Conservation (phyloP, 2,888 invertebrate genomes). For the Dendrolimus pini region DNA sequence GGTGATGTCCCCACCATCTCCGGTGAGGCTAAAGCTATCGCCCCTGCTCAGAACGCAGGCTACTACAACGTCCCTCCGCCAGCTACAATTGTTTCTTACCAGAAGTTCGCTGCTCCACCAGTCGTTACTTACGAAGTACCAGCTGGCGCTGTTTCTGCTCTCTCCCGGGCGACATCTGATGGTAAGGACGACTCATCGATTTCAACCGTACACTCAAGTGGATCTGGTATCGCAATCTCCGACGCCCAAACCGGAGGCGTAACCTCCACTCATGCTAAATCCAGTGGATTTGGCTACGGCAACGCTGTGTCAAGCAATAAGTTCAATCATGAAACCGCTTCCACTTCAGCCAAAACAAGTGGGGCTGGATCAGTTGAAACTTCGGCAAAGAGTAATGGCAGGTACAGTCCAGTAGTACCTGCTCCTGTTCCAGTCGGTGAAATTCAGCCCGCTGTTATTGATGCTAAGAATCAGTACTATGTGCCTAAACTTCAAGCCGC, state of each 20-base stretch:
- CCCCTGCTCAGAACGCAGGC: slow-evolving; percentile 26
- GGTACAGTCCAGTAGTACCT: slow-evolving; percentile 12
- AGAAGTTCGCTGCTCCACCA: slow-evolving; percentile 36
- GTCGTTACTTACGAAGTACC: slow-evolving; percentile 24
- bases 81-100: slow-evolving; percentile 51
- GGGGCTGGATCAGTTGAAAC: neutral
- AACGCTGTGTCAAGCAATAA: slow-evolving; percentile 49
- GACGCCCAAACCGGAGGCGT: slow-evolving; percentile 40
- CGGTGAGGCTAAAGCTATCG: slow-evolving; percentile 20
- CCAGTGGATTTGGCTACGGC: slow-evolving; percentile 31
- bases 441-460: slow-evolving; percentile 23
- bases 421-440: slow-evolving; percentile 13
- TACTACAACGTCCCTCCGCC: slow-evolving; percentile 51
- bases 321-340: slow-evolving; percentile 33
- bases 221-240: slow-evolving; percentile 42
- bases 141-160: slow-evolving; percentile 29
- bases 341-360: slow-evolving; percentile 32
- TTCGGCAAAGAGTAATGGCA: neutral
- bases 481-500: slow-evolving; percentile 13
- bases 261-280: slow-evolving; percentile 48
- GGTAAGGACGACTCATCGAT: slow-evolving; percentile 37
- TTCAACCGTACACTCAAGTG: slow-evolving; percentile 39
- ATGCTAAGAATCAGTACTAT: slow-evolving; percentile 32
- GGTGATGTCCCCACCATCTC: slow-evolving; percentile 12
- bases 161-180: slow-evolving; percentile 41